A percentile compares a stretch with the other conserved stretches of the same genome.
These are phyloP conservation scores for Neodiprion lecontei DNA, from an alignment of 1,140 invertebrate species.

Conservation along the genomic window DNA sequence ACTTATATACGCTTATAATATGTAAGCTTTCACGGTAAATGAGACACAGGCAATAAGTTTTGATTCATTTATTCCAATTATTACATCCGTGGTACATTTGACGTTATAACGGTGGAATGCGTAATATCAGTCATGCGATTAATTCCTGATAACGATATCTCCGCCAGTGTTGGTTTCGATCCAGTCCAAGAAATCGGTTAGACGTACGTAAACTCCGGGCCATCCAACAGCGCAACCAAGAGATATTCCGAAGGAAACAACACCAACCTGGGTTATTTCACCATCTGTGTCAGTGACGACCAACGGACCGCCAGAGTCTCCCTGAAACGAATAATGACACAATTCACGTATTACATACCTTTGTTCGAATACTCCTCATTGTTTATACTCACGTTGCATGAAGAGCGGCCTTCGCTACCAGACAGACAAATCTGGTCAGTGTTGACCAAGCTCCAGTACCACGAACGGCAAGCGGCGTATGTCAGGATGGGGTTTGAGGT, in stretches of 20 bases:
- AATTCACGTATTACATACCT: background rate
- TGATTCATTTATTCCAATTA: too few relatives aligned
- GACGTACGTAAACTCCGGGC: conserved; percentile 63
- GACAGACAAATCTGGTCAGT: conserved; percentile 60
- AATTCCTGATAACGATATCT: background rate
- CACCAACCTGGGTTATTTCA: conserved; percentile 52
- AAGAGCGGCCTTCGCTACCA: conserved; percentile 51
- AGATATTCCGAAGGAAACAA: conserved; percentile 64
- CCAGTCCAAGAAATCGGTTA: conserved; percentile 67
- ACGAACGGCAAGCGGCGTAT: conserved; percentile 43
- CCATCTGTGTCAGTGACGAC: conserved; percentile 52
- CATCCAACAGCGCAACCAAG: conserved; percentile 62
- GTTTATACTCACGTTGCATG: conserved; percentile 35
- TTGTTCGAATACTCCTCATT: too few relatives aligned
- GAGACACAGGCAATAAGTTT: too few relatives aligned
- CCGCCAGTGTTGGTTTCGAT: conserved; percentile 55
- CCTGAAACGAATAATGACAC: conserved; percentile 35
- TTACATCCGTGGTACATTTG: too few relatives aligned
- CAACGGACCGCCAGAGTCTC: conserved; percentile 65
- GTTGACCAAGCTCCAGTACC: conserved; percentile 47
- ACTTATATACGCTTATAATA: too few relatives aligned
- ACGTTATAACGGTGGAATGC: too few relatives aligned
- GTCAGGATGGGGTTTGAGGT: conserved; percentile 39
- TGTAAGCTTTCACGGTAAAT: too few relatives aligned
- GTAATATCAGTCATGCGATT: too few relatives aligned